A percentile compares a stretch with the other conserved stretches of the same genome.
These are phyloP conservation scores for Lutra lutra DNA, from an alignment of 2,797 vertebrate genomes.

Conservation along the genomic window DNA sequence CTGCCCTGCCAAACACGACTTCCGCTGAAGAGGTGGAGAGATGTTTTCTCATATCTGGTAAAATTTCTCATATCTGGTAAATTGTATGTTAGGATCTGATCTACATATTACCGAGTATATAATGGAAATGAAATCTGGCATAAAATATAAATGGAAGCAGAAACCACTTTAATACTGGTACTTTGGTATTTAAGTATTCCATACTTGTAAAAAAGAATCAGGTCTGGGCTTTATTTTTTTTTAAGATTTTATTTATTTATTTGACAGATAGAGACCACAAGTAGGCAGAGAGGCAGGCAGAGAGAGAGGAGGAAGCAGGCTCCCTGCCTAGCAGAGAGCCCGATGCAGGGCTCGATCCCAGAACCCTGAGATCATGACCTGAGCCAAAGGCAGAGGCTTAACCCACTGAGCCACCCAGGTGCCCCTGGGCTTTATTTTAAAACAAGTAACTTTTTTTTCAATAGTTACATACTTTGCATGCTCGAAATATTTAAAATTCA, in stretches of 20 bases:
- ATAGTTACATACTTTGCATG: background rate
- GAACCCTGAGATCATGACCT: too few species aligned
- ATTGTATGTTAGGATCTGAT: slow-evolving; percentile 43
- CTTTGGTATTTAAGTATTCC: background rate
- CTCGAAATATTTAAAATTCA: slow-evolving; percentile 1
- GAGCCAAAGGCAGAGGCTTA: too few species aligned
- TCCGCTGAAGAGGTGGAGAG: background rate
- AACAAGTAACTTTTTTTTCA: background rate
- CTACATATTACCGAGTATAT: slow-evolving; percentile 20
- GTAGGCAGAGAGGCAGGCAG: too few species aligned
- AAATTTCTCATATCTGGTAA: slow-evolving; percentile 25
- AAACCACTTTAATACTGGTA: slow-evolving; percentile 14
- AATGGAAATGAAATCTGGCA: background rate
- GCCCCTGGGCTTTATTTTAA: background rate
- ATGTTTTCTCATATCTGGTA: background rate
- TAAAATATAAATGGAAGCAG: slow-evolving; percentile 31
- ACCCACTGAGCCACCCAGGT: too few species aligned
- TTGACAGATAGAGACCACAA: too few species aligned
- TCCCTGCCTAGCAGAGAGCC: too few species aligned
- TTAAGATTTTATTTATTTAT: too few species aligned
- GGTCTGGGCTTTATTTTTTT: background rate
- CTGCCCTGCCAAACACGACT: slow-evolving; percentile 31
- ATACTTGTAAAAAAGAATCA: background rate
- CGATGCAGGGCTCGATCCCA: too few species aligned
- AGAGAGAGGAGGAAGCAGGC: too few species aligned